Evolutionary conservation across 1,140 invertebrate species (phyloP).

Genomic region (Bombus breviceps): DNA sequence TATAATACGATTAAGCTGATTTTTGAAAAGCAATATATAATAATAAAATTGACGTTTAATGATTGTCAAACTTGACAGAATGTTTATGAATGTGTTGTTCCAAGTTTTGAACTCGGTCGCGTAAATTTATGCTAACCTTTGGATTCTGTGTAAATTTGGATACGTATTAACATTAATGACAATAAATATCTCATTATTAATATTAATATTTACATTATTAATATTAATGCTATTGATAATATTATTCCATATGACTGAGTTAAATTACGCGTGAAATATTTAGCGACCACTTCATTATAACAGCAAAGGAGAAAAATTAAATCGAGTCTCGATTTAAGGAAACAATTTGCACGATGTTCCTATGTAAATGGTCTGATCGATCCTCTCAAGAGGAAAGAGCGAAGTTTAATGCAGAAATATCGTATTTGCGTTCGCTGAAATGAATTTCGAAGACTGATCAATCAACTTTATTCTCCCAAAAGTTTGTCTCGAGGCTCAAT

Average conservation of each 20-base stretch:
- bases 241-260: not conserved
- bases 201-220: not conserved
- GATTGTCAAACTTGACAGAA: not conserved
- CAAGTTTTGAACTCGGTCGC: not conserved
- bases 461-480: conserved; percentile 16
- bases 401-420: not conserved
- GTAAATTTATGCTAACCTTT: not conserved
- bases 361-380: conserved; percentile 9
- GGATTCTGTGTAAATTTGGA: not conserved
- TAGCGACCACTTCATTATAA: not conserved
- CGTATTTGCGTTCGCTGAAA: conserved; percentile 16
- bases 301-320: not conserved
- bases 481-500: conserved; percentile 59
- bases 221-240: not conserved
- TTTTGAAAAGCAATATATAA: too few species aligned
- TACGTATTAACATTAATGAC: not conserved
- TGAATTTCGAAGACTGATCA: conserved; percentile 7
- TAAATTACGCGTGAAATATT: not conserved
- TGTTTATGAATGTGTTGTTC: not conserved
- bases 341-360: not conserved
- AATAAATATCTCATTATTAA: not conserved
- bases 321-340: not conserved
- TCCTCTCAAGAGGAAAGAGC: not conserved
- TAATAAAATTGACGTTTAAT: too few species aligned
- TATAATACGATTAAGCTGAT: too few species aligned